Conservation (phyloP, 2,113 vertebrate species). For the Oplegnathus fasciatus region DNA sequence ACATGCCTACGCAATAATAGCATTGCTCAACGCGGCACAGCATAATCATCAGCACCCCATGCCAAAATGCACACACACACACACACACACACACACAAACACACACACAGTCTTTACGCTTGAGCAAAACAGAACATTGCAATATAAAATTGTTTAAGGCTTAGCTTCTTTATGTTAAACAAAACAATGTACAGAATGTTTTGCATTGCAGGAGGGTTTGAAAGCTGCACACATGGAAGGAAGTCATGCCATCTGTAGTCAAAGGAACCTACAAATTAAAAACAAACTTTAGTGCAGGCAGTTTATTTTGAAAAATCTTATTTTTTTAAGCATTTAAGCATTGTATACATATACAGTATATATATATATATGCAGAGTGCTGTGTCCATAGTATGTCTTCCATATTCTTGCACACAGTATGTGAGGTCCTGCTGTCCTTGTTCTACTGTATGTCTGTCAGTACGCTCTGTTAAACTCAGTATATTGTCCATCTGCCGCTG, state of each 20-base stretch:
- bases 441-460: constrained; percentile 34
- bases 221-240: constrained; percentile 47
- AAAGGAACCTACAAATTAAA: constrained; percentile 40
- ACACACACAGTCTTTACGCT: background rate
- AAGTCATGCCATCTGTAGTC: constrained; percentile 41
- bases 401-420: constrained; percentile 19
- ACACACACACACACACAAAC: background rate
- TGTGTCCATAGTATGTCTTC: constrained; percentile 6
- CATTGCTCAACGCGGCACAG: constrained; percentile 4
- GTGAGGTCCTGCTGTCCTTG: constrained; percentile 33
- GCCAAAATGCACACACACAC: background rate
- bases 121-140: background rate
- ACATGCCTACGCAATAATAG: constrained; percentile 32
- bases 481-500: constrained; percentile 31
- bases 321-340: background rate
- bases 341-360: too few relatives aligned
- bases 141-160: constrained; percentile 4
- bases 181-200: constrained; percentile 54
- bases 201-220: constrained; percentile 41
- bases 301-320: constrained; percentile 11
- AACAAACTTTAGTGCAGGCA: constrained; percentile 31
- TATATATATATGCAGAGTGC: background rate
- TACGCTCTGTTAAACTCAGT: constrained; percentile 43
- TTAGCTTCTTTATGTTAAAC: constrained; percentile 40
- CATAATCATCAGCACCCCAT: constrained; percentile 27